Evolutionary conservation across 2,113 vertebrate species (phyloP), one percentile per base, ranked within the genome.

Genomic region (Plecotus auritus): DNA sequence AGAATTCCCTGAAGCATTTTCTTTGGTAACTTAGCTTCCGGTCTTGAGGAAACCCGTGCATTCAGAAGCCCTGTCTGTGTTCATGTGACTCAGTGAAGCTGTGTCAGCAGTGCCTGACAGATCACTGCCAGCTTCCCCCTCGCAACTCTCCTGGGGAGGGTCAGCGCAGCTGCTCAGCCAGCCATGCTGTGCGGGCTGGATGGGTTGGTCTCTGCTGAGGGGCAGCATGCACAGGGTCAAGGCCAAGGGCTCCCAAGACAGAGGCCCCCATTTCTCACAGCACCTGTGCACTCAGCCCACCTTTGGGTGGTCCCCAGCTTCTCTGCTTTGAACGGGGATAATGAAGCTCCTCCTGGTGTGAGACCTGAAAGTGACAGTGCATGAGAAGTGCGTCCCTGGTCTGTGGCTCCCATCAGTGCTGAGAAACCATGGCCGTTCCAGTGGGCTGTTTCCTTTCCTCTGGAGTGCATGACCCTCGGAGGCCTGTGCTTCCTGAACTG

Each of bases 191-290:
- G 26, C 30, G 1, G 18, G 28, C 32, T 84, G 70, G 51, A 7
- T 32, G 3, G 1, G 5, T 17, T 51, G 49, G 32, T 64, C 67
- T 74, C 23, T 1, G 10, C 72, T 3, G 0, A 14, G 28, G 37
- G 37, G 20, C 13, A 14, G 42, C 4, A 17, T 3, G 13, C 18
- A 17, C 32, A 17, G 51, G 51, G 22, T 51, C 4, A 73, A 83
- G 59, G 40, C 20, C 28, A 42, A 18, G 56, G 13, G 13, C 49
- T 26, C 40, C 32, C 3, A 9, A 30, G 54, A 10, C 2, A 45
- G 18, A 1, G 0, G 73, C 4, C 51, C 82, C 22, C 1, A 2
- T 0, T 1, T 69, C n/a, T 32, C 9, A 30, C 30, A 4, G 28
- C 5, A 7, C 54, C 26, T 56, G 23, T 69, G 49, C 8, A 28